phyloP scores from a whole-genome alignment of 2,113 vertebrate species.

The Bubo blakistoni region DNA sequence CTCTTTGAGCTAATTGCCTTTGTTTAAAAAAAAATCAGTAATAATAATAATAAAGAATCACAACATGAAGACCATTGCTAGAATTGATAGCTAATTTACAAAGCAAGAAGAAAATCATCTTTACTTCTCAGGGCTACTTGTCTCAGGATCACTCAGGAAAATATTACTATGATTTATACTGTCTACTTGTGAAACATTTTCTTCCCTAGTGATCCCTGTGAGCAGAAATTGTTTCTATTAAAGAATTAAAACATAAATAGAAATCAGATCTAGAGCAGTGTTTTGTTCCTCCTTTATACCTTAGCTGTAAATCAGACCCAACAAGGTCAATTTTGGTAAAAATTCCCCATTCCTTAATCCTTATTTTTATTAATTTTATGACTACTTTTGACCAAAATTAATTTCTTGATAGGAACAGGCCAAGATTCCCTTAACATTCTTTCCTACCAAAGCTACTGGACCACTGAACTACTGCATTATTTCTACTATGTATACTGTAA shows the following conservation, averaged over 20 bases:
- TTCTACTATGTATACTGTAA: neutral
- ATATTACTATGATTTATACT: neutral
- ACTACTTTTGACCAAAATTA: neutral
- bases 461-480: neutral
- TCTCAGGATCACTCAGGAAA: neutral
- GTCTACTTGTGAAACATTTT: neutral
- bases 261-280: neutral
- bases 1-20: neutral
- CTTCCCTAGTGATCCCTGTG: neutral
- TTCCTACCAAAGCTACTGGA: neutral
- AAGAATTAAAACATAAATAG: neutral
- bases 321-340: neutral
- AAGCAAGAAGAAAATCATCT: neutral
- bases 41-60: neutral
- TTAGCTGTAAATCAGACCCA: neutral
- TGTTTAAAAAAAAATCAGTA: neutral
- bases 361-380: neutral
- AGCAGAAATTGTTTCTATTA: neutral
- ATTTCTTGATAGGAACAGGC: neutral
- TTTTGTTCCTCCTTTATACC: neutral
- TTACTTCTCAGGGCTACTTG: neutral
- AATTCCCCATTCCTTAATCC: neutral
- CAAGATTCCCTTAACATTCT: neutral
- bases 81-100: neutral
- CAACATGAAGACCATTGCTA: neutral